These are phyloP conservation scores for Epinephelus lanceolatus DNA, from an alignment of 2,113 vertebrate genomes.

Conservation along the genomic window DNA sequence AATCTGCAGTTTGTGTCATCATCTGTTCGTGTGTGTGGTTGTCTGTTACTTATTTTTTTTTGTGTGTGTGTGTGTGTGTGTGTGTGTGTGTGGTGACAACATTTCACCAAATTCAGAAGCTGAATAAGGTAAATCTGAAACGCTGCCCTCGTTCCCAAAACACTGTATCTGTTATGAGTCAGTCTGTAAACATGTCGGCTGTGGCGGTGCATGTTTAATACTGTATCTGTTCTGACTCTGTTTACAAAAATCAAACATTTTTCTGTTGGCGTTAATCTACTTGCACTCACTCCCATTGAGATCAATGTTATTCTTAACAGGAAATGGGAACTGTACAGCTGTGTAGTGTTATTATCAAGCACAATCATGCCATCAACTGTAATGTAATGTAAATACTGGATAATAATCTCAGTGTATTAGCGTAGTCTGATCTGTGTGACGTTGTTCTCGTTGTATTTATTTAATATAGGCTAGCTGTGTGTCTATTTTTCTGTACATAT, in stretches of 20 bases:
- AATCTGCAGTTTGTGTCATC: constrained; percentile 28
- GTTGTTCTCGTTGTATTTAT: constrained; percentile 53
- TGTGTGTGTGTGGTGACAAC: background rate
- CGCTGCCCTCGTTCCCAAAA: background rate
- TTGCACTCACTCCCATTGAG: constrained; percentile 32
- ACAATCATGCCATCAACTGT: constrained; percentile 67
- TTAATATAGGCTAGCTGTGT: constrained; percentile 38
- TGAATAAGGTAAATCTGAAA: background rate
- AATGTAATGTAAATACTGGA: constrained; percentile 71
- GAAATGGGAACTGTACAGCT: constrained; percentile 32
- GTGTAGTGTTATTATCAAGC: constrained; percentile 66
- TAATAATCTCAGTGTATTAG: constrained; percentile 54
- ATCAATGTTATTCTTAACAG: constrained; percentile 24
- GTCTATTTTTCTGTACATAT: constrained; percentile 60
- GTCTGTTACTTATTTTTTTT: background rate
- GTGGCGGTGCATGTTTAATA: constrained; percentile 30
- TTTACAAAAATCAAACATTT: constrained; percentile 36
- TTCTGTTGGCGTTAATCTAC: constrained; percentile 16
- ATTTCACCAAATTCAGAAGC: constrained; percentile 11
- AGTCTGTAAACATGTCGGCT: constrained; percentile 25
- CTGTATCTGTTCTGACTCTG: constrained; percentile 24
- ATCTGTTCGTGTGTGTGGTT: constrained; percentile 28
- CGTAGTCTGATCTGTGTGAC: constrained; percentile 43
- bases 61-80: constrained; percentile 26
- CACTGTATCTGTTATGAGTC: constrained; percentile 14